Evolutionary conservation across 2,888 invertebrate species (phyloP).

Genomic region (Lasioglossum zephyrum): DNA sequence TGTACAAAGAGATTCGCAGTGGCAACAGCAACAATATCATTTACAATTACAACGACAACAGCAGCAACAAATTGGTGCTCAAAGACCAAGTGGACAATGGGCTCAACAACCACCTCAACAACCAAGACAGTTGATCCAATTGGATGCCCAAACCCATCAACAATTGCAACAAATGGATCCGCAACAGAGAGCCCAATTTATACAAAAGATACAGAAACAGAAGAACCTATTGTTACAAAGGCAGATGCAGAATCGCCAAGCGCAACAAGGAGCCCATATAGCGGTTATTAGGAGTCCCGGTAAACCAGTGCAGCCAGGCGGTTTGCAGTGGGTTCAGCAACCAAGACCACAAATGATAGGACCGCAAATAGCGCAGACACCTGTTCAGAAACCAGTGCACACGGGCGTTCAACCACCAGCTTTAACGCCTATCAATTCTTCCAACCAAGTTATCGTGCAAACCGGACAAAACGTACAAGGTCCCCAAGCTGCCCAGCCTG

Average conservation of each 20-base stretch:
- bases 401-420: slow-evolving; percentile 81
- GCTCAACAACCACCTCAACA: slow-evolving; percentile 87
- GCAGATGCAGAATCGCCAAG: slow-evolving; percentile 86
- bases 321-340: slow-evolving; percentile 89
- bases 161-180: slow-evolving; percentile 93
- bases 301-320: slow-evolving; percentile 86
- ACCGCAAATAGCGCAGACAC: slow-evolving; percentile 83
- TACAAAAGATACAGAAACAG: slow-evolving; percentile 90
- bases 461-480: slow-evolving; percentile 74
- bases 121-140: slow-evolving; percentile 90
- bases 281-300: slow-evolving; percentile 89
- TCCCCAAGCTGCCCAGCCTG: slow-evolving; percentile 72
- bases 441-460: slow-evolving; percentile 77
- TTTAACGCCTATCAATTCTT: slow-evolving; percentile 80
- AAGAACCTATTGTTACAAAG: slow-evolving; percentile 86
- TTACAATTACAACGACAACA: slow-evolving; percentile 85
- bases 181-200: slow-evolving; percentile 91
- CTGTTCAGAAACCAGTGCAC: slow-evolving; percentile 81
- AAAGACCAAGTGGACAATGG: slow-evolving; percentile 81
- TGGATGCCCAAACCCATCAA: slow-evolving; percentile 93
- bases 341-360: slow-evolving; percentile 87
- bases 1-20: slow-evolving; percentile 87
- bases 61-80: slow-evolving; percentile 81
- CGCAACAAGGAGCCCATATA: slow-evolving; percentile 87
- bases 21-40: slow-evolving; percentile 86